Evolutionary conservation across 2,113 vertebrate genomes (phyloP).

Genomic region (Syngnathoides biaculeatus): DNA sequence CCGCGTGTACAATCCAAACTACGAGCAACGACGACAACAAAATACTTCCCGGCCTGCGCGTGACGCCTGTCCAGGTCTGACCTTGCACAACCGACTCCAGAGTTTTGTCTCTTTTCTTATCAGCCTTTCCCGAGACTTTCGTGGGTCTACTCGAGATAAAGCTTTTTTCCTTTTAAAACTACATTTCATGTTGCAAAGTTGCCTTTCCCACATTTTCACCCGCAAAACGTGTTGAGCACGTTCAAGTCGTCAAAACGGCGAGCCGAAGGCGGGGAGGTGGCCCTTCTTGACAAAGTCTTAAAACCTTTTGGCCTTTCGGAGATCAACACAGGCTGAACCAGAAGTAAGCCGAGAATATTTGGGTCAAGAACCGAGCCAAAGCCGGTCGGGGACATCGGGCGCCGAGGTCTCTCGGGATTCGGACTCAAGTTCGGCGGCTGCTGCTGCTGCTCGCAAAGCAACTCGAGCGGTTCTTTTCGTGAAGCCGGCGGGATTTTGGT

Average conservation of each 20-base stretch:
- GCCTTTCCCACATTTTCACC: too few species aligned
- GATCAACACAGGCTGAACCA: constrained; percentile 9
- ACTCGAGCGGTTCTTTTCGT: constrained; percentile 47
- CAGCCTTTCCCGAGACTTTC: too few species aligned
- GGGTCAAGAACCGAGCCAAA: constrained; percentile 30
- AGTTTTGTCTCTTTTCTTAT: background rate
- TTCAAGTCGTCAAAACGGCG: too few species aligned
- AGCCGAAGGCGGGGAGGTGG: too few species aligned
- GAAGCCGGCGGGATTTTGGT: constrained; percentile 56
- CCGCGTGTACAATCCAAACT: background rate
- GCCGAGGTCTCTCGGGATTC: too few species aligned
- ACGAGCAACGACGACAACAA: too few species aligned
- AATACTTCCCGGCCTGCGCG: background rate
- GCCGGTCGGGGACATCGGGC: background rate
- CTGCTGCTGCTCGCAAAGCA: constrained; percentile 38
- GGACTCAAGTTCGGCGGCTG: background rate
- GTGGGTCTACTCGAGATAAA: too few species aligned
- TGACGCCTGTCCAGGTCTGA: background rate
- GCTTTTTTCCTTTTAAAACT: too few species aligned
- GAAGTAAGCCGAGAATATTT: constrained; percentile 45
- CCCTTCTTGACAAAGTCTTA: background rate
- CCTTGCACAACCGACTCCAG: background rate
- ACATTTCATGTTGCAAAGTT: too few species aligned
- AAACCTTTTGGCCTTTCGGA: constrained; percentile 1
- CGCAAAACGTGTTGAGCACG: too few species aligned